Base-by-base conservation (phyloP, 1,140 invertebrate genomes). In the Leptinotarsa lineolata region DNA sequence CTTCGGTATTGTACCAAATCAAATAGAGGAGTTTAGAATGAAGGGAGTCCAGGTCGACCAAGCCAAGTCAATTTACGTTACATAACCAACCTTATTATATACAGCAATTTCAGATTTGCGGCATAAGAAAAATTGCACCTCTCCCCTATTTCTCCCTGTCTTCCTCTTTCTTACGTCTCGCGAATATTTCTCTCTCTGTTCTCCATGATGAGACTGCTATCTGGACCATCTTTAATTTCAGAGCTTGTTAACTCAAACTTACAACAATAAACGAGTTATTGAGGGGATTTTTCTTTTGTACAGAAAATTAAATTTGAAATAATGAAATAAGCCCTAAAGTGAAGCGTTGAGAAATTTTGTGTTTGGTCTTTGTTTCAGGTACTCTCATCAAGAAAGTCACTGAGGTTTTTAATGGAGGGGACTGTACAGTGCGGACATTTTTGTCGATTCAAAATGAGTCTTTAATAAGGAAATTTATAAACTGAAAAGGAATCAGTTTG, bases 61-160 rank as follows among this genome's bases (percentile, higher is more conserved):
- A 68, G 67, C 73, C 68, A 68, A 77, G 72, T 77, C 76, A 74
- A 77, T 77, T 77, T 77, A 77, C 74, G 72, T 74, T 71, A 78
- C 73, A 78, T 78, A 78, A 78, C 72, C 73, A 76, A 77, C 76
- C 76, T 79, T 79, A 79, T 79, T 79, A 79, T 79, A 79, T 76
- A 77, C 74, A 79, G 78, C 78, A 79, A 79, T 79, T 79, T 79
- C 78, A 79, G 78, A 79, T 79, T 77, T 77, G 76, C 72, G 76
- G 76, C 76, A 77, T 76, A 77, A 79, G 78, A 79, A 79, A 79
- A 79, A 79, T 79, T 79, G 73, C 76, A 76, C 76, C 78, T 77
- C 76, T 73, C 74, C 78, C 76, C 75, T 74, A 61, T 20, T 73
- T 48, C 48, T 12, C 72, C 72, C 46, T 61, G 20, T 75, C 72